Evolutionary conservation across 2,888 invertebrate species (phyloP).

Genomic region (Imbricaverruca yamaguchii): DNA sequence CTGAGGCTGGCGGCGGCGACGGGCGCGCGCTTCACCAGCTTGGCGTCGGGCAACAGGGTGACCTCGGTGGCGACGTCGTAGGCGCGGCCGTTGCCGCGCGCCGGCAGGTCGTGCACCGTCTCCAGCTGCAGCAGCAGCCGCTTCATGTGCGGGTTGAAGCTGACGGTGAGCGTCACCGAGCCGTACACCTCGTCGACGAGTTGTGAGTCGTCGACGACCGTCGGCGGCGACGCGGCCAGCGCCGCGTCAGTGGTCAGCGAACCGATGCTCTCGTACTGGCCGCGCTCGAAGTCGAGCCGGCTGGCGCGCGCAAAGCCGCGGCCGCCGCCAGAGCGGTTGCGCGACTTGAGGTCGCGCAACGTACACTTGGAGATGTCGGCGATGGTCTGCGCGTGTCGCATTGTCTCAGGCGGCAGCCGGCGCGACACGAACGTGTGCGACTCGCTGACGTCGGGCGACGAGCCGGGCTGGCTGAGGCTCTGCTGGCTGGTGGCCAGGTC

Average conservation of each 20-base stretch:
- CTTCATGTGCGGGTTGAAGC: constrained; percentile 3
- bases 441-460: background rate
- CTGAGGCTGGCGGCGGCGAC: constrained; percentile 35
- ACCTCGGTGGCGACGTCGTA: constrained; percentile 37
- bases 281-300: background rate
- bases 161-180: background rate
- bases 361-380: constrained; percentile 6
- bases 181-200: background rate
- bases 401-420: background rate
- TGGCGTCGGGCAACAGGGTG: constrained; percentile 36
- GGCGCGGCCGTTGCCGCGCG: constrained; percentile 35
- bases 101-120: constrained; percentile 36
- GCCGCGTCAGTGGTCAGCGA: background rate
- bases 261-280: background rate
- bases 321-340: background rate
- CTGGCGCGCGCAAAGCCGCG: background rate
- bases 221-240: background rate
- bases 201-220: background rate
- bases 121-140: constrained; percentile 34
- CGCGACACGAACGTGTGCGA: background rate
- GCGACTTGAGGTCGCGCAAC: background rate
- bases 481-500: background rate
- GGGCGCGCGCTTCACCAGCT: constrained; percentile 34
- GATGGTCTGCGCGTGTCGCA: constrained; percentile 18
- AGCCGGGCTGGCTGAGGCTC: background rate